Evolutionary conservation across 2,888 invertebrate species (phyloP).

Genomic region (Choreutis nemorana): DNA sequence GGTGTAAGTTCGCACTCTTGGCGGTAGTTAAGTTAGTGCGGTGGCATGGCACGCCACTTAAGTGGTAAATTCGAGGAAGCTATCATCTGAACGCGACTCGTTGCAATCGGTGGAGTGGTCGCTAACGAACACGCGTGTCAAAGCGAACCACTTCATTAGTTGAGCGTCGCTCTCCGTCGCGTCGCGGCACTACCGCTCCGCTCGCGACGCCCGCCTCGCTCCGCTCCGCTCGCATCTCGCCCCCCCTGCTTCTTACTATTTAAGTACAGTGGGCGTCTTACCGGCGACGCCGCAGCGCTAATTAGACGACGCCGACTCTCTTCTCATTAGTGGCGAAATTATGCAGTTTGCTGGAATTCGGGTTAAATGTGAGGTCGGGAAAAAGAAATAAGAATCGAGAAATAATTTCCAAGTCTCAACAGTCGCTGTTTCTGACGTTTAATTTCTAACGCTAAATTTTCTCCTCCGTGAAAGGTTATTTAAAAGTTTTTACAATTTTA

Average conservation of each 20-base stretch:
- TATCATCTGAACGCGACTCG: constrained; percentile 56
- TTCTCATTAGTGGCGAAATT: constrained; percentile 64
- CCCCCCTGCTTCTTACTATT: not conserved
- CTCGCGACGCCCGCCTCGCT: constrained; percentile 18
- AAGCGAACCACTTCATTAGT: constrained; percentile 66
- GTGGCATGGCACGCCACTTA: constrained; percentile 51
- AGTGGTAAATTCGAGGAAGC: constrained; percentile 60
- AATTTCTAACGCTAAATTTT: too few species aligned
- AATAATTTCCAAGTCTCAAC: too few species aligned
- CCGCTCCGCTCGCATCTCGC: constrained; percentile 9
- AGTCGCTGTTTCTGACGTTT: too few species aligned
- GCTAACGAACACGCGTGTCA: constrained; percentile 66
- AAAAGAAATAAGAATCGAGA: too few species aligned
- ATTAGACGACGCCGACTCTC: constrained; percentile 57
- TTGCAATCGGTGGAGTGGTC: constrained; percentile 51
- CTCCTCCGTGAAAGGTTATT: too few species aligned
- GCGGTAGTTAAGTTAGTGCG: constrained; percentile 44
- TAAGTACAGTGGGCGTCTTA: constrained; percentile 59
- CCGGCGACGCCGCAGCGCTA: constrained; percentile 51
- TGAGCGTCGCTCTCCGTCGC: constrained; percentile 41
- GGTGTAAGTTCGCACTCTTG: too few species aligned
- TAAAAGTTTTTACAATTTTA: too few species aligned
- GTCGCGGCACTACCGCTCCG: constrained; percentile 16
- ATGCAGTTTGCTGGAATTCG: constrained; percentile 59
- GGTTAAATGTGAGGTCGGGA: constrained; percentile 54